phyloP scores from a whole-genome alignment of 2,113 vertebrate species.

The Pseudonaja textilis region DNA sequence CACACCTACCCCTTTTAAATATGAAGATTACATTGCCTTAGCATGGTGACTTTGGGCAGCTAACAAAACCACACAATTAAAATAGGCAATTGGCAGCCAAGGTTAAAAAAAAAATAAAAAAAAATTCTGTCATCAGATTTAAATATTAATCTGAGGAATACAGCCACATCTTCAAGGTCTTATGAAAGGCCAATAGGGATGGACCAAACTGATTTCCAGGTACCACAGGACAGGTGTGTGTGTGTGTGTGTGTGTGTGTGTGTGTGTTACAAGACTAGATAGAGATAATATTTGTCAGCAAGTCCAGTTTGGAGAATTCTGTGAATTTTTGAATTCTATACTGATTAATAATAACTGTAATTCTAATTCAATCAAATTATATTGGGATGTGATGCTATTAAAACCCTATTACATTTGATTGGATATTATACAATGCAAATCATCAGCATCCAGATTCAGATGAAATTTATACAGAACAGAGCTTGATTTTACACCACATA shows the following conservation, averaged over 20 bases:
- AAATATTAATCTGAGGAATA: not conserved
- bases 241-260: no score
- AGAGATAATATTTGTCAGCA: not conserved
- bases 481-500: not conserved
- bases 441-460: not conserved
- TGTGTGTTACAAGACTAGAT: no score
- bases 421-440: not conserved
- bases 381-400: not conserved
- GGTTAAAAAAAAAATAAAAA: not conserved
- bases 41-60: not conserved
- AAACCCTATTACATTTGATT: not conserved
- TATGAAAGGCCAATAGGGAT: not conserved
- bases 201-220: not conserved
- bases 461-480: not conserved
- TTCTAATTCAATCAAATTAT: not conserved
- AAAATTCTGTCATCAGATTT: not conserved
- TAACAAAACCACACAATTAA: not conserved
- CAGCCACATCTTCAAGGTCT: not conserved
- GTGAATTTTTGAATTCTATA: not conserved
- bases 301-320: not conserved
- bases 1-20: not conserved
- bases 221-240: not conserved
- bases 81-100: not conserved
- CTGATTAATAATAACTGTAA: not conserved
- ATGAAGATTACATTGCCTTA: not conserved